These are phyloP conservation scores for Cylloceria caligata DNA, from an alignment of 2,888 invertebrate species.

Conservation along the genomic window DNA sequence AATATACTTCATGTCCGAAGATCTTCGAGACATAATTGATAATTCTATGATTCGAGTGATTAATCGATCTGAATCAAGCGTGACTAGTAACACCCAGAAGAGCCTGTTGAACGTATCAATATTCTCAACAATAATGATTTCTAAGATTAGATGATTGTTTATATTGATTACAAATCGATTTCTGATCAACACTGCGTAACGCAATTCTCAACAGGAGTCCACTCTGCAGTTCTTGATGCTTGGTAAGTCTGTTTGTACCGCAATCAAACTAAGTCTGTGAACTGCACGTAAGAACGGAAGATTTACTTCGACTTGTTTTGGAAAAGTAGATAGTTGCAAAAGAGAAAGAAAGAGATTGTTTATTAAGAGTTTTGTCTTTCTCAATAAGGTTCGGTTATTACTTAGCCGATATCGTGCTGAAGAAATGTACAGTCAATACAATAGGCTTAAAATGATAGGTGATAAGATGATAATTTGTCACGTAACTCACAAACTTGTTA, in stretches of 20 bases:
- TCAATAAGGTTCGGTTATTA: not conserved
- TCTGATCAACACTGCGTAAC: slow-evolving; percentile 26
- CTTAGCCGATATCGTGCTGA: too few relatives aligned
- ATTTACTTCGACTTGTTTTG: not conserved
- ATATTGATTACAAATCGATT: slow-evolving; percentile 43
- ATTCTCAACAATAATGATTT: too few relatives aligned
- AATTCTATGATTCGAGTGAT: slow-evolving; percentile 4
- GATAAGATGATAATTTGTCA: too few relatives aligned
- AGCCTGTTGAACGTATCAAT: too few relatives aligned
- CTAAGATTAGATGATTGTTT: slow-evolving; percentile 16
- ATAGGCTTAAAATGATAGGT: too few relatives aligned
- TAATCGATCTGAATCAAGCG: slow-evolving; percentile 35
- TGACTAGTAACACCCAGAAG: too few relatives aligned
- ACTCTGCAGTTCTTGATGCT: not conserved
- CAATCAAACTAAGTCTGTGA: slow-evolving; percentile 11
- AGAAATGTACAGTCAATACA: too few relatives aligned
- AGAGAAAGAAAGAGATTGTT: not conserved
- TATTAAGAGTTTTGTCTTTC: not conserved
- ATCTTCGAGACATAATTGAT: not conserved
- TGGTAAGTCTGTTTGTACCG: not conserved
- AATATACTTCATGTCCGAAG: too few relatives aligned
- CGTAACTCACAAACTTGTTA: too few relatives aligned
- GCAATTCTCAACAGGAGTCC: slow-evolving; percentile 6
- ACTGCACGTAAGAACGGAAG: slow-evolving; percentile 3
- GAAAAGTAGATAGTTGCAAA: not conserved